Conservation (phyloP, 2,797 vertebrate species). For the Limosa lapponica region DNA sequence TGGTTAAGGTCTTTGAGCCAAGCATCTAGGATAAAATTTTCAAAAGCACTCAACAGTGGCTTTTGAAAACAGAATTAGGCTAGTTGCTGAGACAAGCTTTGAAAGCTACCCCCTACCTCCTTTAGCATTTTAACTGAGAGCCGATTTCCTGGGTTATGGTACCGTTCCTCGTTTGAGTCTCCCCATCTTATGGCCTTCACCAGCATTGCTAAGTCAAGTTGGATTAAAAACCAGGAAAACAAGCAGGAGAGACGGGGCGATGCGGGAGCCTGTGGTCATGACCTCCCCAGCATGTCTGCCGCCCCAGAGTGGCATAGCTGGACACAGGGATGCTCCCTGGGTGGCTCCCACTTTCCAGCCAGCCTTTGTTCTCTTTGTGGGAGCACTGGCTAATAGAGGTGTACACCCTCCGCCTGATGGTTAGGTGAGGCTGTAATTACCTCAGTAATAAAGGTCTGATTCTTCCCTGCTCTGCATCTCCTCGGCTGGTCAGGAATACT, state of each 20-base stretch:
- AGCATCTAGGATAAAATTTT: conserved; percentile 55
- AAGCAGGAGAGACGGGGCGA: background rate
- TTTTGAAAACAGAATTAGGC: conserved; percentile 67
- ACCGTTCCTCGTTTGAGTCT: background rate
- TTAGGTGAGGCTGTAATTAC: conserved; percentile 66
- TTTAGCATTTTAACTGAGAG: conserved; percentile 39
- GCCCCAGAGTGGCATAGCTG: background rate
- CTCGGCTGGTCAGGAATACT: background rate
- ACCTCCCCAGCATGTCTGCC: conserved; percentile 33
- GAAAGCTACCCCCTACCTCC: conserved; percentile 43
- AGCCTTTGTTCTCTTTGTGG: conserved; percentile 67
- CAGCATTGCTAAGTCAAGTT: background rate
- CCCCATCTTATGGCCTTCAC: conserved; percentile 20
- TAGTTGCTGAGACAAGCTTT: conserved; percentile 60
- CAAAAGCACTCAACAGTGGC: conserved; percentile 56
- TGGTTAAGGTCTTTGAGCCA: conserved; percentile 58
- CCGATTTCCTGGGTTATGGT: background rate
- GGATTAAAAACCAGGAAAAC: conserved; percentile 9
- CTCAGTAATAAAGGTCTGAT: conserved; percentile 49
- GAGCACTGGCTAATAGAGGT: conserved; percentile 52
- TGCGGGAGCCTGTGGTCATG: background rate
- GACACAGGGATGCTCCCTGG: conserved; percentile 49
- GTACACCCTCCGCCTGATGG: conserved; percentile 30
- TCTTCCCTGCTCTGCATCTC: conserved; percentile 38
- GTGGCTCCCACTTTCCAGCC: conserved; percentile 48